These are phyloP conservation scores for Hippocampus kuda DNA, from an alignment of 2,797 vertebrate genomes.

Conservation along the genomic window DNA sequence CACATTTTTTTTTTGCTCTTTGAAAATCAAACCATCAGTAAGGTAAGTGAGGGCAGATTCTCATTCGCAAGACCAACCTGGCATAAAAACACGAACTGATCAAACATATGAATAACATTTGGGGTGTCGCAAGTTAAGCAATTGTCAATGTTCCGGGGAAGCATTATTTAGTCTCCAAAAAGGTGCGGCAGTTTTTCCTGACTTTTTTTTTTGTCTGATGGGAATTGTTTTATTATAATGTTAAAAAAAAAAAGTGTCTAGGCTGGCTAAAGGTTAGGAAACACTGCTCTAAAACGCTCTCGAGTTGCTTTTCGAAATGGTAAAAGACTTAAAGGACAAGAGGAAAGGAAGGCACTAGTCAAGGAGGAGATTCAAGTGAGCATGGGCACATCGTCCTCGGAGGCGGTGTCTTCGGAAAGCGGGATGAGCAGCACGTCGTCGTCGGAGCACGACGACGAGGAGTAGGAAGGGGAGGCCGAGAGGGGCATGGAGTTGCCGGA, in stretches of 20 bases:
- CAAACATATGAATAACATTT: too few species aligned
- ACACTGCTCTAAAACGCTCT: constrained; percentile 26
- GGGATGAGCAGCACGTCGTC: constrained; percentile 83
- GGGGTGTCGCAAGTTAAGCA: too few species aligned
- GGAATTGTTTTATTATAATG: too few species aligned
- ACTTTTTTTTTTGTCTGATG: not conserved
- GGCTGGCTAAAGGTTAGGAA: not conserved
- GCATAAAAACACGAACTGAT: too few species aligned
- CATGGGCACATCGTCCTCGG: constrained; percentile 73
- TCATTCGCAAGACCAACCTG: too few species aligned
- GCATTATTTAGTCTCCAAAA: too few species aligned
- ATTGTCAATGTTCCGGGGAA: too few species aligned
- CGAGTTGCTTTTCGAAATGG: constrained; percentile 23
- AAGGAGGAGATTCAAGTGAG: constrained; percentile 55
- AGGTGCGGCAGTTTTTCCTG: too few species aligned
- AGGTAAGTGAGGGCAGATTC: too few species aligned
- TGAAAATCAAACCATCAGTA: too few species aligned
- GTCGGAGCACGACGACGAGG: constrained; percentile 61
- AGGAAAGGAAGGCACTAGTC: constrained; percentile 65
- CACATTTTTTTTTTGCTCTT: too few species aligned
- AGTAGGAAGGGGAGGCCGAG: constrained; percentile 62
- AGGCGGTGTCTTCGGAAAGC: constrained; percentile 68
- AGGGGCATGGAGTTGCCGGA: constrained; percentile 58
- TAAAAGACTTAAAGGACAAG: constrained; percentile 44
- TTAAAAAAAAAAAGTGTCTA: not conserved